Conservation (phyloP, 2,888 invertebrate genomes). For the Oscheius sp. region DNA sequence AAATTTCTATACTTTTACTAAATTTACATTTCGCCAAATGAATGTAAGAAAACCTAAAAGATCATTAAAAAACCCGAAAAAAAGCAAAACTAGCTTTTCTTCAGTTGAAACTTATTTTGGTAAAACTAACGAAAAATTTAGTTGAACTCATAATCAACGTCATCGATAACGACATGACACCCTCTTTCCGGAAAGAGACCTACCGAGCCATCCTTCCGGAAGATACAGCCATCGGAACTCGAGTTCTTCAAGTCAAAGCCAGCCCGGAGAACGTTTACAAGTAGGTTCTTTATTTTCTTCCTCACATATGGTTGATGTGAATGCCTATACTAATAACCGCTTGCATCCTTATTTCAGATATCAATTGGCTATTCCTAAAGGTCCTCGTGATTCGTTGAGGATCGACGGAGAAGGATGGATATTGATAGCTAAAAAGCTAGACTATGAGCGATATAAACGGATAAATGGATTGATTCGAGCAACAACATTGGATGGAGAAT, state of each 20-base stretch:
- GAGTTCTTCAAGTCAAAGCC: slow-evolving; percentile 33
- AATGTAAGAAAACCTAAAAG: too few relatives aligned
- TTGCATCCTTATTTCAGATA: slow-evolving; percentile 35
- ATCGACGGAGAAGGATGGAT: slow-evolving; percentile 36
- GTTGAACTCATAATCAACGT: slow-evolving; percentile 54
- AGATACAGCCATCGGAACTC: slow-evolving; percentile 34
- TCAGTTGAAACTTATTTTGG: too few relatives aligned
- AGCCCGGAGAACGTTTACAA: slow-evolving; percentile 27
- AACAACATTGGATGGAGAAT: slow-evolving; percentile 17
- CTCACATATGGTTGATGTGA: background rate
- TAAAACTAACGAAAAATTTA: too few relatives aligned
- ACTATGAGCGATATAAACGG: slow-evolving; percentile 38
- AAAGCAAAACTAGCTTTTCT: background rate
- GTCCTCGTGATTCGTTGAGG: slow-evolving; percentile 33
- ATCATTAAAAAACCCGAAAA: too few relatives aligned
- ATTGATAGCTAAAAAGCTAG: slow-evolving; percentile 26
- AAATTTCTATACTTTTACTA: too few relatives aligned
- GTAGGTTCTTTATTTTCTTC: slow-evolving; percentile 29
- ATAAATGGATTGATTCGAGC: slow-evolving; percentile 38
- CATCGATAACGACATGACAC: slow-evolving; percentile 42
- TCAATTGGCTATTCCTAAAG: slow-evolving; percentile 32
- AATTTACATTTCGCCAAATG: too few relatives aligned
- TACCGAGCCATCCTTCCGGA: slow-evolving; percentile 37
- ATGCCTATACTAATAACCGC: slow-evolving; percentile 12
- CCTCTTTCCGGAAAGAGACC: slow-evolving; percentile 35